Base-by-base conservation (phyloP, 1,140 invertebrate species). In the Caenorhabditis inopinata region DNA sequence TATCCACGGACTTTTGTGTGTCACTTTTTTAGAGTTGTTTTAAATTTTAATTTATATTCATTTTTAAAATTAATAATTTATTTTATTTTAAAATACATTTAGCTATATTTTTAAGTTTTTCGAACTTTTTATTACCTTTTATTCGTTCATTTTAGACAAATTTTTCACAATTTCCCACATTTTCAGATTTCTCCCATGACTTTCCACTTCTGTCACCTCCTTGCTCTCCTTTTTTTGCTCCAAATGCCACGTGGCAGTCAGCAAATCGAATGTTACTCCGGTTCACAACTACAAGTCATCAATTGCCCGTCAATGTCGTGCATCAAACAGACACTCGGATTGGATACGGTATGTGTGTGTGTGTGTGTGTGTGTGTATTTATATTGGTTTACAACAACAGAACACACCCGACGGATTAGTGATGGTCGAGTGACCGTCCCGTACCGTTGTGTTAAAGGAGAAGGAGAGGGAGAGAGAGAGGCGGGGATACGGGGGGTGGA, bases 321-420 rank as follows among this genome's bases (percentile, higher is more conserved):
- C 73, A 88, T 87, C 42, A 87, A 87, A 79, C 86, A 87, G 74
- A 83, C 83, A 27, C 80, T 87, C 11, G 86, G 86, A 25, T 75
- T 88, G 51, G 86, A 87, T 81, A 87, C 86, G 42, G 86, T 86
- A 74, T 23, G 80, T 77, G 27, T 53, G 38, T n/a, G n/a, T n/a
- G n/a, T n/a, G n/a, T n/a, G n/a, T n/a, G n/a, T n/a, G n/a, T n/a
- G n/a, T n/a, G n/a, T n/a, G n/a, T n/a, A n/a, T 42, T 42, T 42
- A 7, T 42, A 42, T 42, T 42, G 27, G 27, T 32, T 32, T 32
- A 32, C 38, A 18, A 68, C 58, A 68, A 68, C 58, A 68, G 16
- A 32, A 32, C 21, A n/a, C 51, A 25, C 51, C 27, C 5, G 27
- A 21, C 11, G 23, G 58, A 68, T 68, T 68, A 68, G 58, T 68